Conservation (phyloP, 2,797 vertebrate species). For the Enteromius viviparus region DNA sequence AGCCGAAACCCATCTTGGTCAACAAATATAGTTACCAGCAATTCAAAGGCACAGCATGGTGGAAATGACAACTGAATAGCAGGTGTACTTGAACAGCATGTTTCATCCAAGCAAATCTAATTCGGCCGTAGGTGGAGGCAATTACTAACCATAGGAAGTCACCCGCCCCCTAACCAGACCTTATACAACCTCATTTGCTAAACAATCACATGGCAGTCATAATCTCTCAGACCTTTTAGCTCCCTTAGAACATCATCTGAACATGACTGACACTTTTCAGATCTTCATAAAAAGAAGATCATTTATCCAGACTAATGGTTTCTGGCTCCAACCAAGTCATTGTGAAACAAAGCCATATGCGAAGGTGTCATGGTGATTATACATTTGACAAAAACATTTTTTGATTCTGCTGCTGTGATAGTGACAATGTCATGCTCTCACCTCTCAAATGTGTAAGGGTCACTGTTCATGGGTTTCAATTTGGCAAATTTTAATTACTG, state of each 20-base stretch:
- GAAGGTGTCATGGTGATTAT: conserved; percentile 5
- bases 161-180: neutral
- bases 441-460: conserved; percentile 40
- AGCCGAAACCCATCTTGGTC: neutral
- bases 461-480: conserved; percentile 34
- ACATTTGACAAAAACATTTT: conserved; percentile 11
- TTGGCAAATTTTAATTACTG: conserved; percentile 9
- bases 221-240: neutral
- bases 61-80: conserved; percentile 3
- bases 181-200: conserved; percentile 1
- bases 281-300: conserved; percentile 1
- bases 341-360: conserved; percentile 15
- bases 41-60: neutral
- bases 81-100: conserved; percentile 19
- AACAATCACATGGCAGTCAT: conserved; percentile 17
- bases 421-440: conserved; percentile 24
- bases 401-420: neutral
- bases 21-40: neutral
- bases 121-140: conserved; percentile 7
- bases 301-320: conserved; percentile 24
- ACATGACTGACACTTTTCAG: conserved; percentile 9
- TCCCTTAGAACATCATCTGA: neutral
- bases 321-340: conserved; percentile 20
- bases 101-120: conserved; percentile 29
- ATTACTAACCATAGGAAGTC: conserved; percentile 14